Conservation (phyloP, 2,113 vertebrate genomes). For the Aviceda subcristata region DNA sequence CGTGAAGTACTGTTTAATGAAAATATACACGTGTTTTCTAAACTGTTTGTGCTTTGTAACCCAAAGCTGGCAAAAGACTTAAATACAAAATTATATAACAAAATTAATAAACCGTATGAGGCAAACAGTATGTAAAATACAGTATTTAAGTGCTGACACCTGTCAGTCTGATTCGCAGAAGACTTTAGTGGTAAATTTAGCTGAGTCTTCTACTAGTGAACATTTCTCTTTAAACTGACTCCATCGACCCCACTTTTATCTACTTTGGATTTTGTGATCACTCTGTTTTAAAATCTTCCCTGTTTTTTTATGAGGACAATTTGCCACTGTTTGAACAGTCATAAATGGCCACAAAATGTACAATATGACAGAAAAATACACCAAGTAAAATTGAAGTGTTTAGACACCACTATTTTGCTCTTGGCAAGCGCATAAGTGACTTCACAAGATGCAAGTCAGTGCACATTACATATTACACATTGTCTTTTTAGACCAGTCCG, state of each 20-base stretch:
- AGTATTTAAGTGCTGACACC: not conserved
- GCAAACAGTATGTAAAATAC: not conserved
- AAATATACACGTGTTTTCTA: not conserved
- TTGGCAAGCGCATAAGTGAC: slow-evolving; percentile 42
- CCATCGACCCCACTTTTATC: not conserved
- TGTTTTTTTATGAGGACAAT: not conserved
- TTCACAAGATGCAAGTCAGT: slow-evolving; percentile 50
- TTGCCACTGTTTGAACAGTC: not conserved
- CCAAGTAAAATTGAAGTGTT: slow-evolving; percentile 19
- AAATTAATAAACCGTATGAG: not conserved
- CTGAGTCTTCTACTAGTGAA: not conserved
- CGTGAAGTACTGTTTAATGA: not conserved
- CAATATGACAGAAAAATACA: not conserved
- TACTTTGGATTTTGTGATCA: not conserved
- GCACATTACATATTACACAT: slow-evolving; percentile 1
- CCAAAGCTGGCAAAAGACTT: not conserved
- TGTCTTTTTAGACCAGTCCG: slow-evolving; percentile 38
- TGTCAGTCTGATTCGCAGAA: not conserved
- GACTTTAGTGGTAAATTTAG: not conserved
- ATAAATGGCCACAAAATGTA: not conserved
- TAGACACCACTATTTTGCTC: slow-evolving; percentile 1
- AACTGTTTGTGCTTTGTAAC: not conserved
- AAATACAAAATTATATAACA: not conserved
- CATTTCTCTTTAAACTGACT: not conserved
- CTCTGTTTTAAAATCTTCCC: not conserved